Evolutionary conservation across 2,888 invertebrate genomes (phyloP).

Genomic region (Macropis europaea): DNA sequence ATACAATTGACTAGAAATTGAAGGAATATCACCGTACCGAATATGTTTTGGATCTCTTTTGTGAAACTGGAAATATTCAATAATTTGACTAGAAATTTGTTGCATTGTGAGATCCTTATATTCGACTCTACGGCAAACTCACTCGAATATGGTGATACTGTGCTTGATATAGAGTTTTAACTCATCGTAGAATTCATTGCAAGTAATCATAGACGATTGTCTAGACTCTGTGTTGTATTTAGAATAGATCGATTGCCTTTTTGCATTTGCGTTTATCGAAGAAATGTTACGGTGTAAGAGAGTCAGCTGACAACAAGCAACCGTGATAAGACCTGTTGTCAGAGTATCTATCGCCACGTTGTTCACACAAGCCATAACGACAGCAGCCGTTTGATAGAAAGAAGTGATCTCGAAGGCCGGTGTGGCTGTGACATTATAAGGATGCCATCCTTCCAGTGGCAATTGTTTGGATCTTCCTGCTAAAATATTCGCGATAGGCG

Average conservation of each 20-base stretch:
- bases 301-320: constrained; percentile 68
- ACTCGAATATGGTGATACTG: constrained; percentile 63
- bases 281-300: constrained; percentile 61
- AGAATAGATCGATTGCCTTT: neutral
- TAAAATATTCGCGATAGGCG: constrained; percentile 55
- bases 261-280: constrained; percentile 30
- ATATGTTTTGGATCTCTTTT: constrained; percentile 64
- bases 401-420: constrained; percentile 67
- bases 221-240: neutral
- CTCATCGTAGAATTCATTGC: constrained; percentile 16
- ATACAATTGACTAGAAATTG: constrained; percentile 68
- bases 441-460: constrained; percentile 69
- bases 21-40: constrained; percentile 61
- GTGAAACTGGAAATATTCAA: constrained; percentile 59
- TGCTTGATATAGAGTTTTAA: constrained; percentile 60
- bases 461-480: constrained; percentile 52
- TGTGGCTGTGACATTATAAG: constrained; percentile 59
- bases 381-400: constrained; percentile 59
- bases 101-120: neutral
- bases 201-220: neutral
- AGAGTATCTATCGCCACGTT: constrained; percentile 70
- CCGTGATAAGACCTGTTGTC: constrained; percentile 65
- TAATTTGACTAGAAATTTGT: neutral
- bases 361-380: constrained; percentile 61
- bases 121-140: constrained; percentile 16